A percentile compares a stretch with the other conserved stretches of the same genome.
These are phyloP conservation scores for Ecliptopera silaceata DNA, from an alignment of 2,888 invertebrate genomes.

Conservation along the genomic window DNA sequence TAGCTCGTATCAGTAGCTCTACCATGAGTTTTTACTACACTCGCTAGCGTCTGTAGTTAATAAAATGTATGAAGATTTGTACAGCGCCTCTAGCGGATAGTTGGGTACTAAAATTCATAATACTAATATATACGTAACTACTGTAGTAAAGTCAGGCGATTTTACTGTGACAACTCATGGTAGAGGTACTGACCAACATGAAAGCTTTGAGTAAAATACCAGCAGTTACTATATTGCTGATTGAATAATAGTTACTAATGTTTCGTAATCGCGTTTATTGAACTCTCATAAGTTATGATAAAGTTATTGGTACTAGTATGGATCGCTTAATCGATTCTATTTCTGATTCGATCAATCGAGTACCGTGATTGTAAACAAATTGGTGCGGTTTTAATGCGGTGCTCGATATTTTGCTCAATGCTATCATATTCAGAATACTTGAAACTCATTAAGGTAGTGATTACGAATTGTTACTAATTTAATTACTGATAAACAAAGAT, in stretches of 20 bases:
- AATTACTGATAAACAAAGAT: no score
- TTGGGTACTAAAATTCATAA: no score
- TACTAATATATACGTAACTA: no score
- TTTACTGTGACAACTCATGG: no score
- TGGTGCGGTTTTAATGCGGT: constrained; percentile 4
- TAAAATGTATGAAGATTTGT: no score
- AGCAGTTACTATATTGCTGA: constrained; percentile 6
- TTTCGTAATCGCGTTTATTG: constrained; percentile 36
- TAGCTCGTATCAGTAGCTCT: no score
- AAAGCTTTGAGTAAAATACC: constrained; percentile 19
- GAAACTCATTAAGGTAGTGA: no score
- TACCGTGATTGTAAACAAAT: constrained; percentile 40
- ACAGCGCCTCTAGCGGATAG: no score
- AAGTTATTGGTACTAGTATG: constrained; percentile 38
- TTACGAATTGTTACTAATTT: no score
- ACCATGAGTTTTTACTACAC: no score
- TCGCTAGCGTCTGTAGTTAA: no score
- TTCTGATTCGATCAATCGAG: constrained; percentile 28
- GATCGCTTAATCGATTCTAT: constrained; percentile 33
- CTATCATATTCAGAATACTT: not conserved
- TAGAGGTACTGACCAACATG: constrained; percentile 25
- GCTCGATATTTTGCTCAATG: constrained; percentile 2
- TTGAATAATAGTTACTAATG: constrained; percentile 3
- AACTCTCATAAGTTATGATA: constrained; percentile 35
- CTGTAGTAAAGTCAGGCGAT: no score